Conservation (phyloP, 2,888 invertebrate genomes). For the Limnephilus auricula region DNA sequence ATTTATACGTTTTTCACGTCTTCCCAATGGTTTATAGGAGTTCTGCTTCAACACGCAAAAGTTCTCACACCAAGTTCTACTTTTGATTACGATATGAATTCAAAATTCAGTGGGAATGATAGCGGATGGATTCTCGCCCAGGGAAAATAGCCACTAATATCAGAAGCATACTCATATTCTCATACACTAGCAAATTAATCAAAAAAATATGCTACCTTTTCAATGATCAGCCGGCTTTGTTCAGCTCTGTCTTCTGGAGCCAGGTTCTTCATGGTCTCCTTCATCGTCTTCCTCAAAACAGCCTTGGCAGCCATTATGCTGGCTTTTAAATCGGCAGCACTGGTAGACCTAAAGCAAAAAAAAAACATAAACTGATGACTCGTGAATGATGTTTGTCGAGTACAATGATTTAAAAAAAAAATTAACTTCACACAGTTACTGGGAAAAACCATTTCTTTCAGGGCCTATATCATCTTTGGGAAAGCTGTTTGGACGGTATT, state of each 20-base stretch:
- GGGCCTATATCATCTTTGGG: too few species aligned
- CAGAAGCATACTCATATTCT: neutral
- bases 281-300: slow-evolving; percentile 64
- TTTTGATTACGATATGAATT: too few species aligned
- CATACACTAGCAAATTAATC: neutral
- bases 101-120: too few species aligned
- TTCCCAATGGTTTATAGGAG: too few species aligned
- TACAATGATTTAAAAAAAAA: too few species aligned
- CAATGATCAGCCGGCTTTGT: slow-evolving; percentile 66
- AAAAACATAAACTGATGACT: neutral
- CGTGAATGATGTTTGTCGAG: neutral
- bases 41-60: too few species aligned
- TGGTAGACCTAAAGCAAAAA: neutral
- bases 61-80: too few species aligned
- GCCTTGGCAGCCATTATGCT: slow-evolving; percentile 61
- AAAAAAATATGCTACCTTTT: slow-evolving; percentile 58
- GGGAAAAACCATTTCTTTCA: too few species aligned
- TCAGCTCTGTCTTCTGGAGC: slow-evolving; percentile 62
- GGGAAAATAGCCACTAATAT: neutral
- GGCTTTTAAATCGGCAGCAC: neutral
- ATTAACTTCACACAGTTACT: too few species aligned
- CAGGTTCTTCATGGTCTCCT: slow-evolving; percentile 63
- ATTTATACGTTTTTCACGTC: too few species aligned
- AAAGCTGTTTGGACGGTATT: too few species aligned
- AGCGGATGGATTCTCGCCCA: neutral